A percentile compares a stretch with the other conserved stretches of the same genome.
Evolutionary conservation across 2,888 invertebrate genomes (phyloP).

Genomic region (Tetrapedia diversipes): DNA sequence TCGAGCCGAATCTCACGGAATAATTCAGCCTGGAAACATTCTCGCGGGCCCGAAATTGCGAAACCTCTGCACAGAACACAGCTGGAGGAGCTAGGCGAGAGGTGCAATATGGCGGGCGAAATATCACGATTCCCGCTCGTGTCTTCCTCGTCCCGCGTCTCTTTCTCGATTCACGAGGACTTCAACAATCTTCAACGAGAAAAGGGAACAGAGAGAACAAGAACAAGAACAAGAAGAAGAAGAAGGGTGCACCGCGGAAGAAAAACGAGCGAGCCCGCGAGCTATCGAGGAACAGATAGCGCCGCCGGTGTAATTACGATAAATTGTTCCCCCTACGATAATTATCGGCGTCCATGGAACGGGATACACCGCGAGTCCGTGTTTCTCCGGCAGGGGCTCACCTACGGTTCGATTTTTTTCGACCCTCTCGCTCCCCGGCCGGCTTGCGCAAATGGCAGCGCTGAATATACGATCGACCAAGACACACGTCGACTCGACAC

Average conservation of each 20-base stretch:
- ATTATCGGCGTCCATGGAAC: constrained; percentile 51
- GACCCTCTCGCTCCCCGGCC: constrained; percentile 27
- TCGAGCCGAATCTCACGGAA: constrained; percentile 40
- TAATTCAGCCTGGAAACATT: constrained; percentile 27
- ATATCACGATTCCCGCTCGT: neutral
- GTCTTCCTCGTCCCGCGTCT: neutral
- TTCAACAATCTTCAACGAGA: no score
- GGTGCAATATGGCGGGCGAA: neutral
- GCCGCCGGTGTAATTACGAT: constrained; percentile 58
- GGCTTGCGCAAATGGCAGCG: constrained; percentile 54
- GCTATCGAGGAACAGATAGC: constrained; percentile 37
- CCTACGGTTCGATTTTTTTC: constrained; percentile 54
- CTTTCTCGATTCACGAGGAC: neutral
- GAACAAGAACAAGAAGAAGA: neutral
- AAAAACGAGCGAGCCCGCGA: constrained; percentile 27
- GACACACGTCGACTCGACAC: constrained; percentile 34
- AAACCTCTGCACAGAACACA: neutral
- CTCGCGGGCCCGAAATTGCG: constrained; percentile 26
- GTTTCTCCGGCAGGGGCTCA: constrained; percentile 39
- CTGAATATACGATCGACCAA: constrained; percentile 44
- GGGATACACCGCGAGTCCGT: constrained; percentile 45
- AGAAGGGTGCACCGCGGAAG: neutral
- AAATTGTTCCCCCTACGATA: constrained; percentile 62
- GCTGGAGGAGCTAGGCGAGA: neutral
- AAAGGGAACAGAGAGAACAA: neutral